phyloP scores from a whole-genome alignment of 2,113 vertebrate species.

The Festucalex cinctus region DNA sequence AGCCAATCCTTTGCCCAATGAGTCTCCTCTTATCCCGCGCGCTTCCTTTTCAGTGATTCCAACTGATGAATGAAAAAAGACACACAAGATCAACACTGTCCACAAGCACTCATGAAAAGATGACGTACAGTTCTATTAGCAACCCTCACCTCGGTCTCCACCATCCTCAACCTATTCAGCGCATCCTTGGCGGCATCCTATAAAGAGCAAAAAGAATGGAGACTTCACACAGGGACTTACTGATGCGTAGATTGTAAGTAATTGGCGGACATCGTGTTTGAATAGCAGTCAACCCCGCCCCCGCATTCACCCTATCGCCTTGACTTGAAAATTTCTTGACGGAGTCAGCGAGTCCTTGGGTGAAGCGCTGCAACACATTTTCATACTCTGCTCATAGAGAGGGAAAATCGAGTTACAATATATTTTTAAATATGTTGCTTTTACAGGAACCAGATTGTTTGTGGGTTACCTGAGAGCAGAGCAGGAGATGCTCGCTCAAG shows the following conservation, averaged over 20 bases:
- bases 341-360: constrained; percentile 76
- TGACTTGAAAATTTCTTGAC: constrained; percentile 81
- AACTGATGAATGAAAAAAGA: constrained; percentile 53
- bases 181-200: constrained; percentile 88
- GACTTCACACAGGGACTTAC: neutral
- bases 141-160: constrained; percentile 79
- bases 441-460: neutral
- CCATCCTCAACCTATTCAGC: constrained; percentile 80
- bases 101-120: neutral
- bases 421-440: neutral
- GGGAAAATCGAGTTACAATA: neutral
- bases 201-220: constrained; percentile 7
- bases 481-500: constrained; percentile 74
- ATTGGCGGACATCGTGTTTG: neutral
- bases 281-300: neutral
- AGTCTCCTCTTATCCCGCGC: constrained; percentile 46
- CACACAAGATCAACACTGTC: neutral
- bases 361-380: constrained; percentile 73
- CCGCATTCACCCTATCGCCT: constrained; percentile 79
- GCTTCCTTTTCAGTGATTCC: constrained; percentile 67
- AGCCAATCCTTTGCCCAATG: constrained; percentile 25
- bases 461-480: constrained; percentile 71
- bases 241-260: neutral
- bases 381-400: constrained; percentile 74
- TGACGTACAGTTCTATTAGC: neutral